Evolutionary conservation across 92 coral and sea anemone genomes (phyloP).

Genomic region (Paramuricea clavata): DNA sequence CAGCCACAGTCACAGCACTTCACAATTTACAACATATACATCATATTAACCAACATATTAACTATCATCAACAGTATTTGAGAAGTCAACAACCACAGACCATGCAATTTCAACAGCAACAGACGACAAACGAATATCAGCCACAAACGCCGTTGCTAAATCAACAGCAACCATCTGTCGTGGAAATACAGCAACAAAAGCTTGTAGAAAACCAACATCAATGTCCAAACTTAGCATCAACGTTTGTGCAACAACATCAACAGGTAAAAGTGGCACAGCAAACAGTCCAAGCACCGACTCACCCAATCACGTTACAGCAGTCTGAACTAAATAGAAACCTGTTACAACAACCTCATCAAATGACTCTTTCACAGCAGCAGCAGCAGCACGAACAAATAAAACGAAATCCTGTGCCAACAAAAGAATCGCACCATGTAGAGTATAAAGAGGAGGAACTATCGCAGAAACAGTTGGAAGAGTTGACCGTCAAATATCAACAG

Average conservation of each 20-base stretch:
- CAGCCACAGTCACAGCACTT: neutral
- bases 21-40: neutral
- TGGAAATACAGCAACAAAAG: neutral
- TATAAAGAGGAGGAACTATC: neutral
- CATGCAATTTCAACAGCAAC: constrained; percentile 4
- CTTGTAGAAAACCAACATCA: neutral
- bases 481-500: constrained; percentile 6
- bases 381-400: constrained; percentile 4
- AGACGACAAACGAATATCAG: neutral
- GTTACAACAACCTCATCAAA: neutral
- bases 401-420: neutral
- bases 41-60: constrained; percentile 19
- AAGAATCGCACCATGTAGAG: neutral
- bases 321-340: neutral
- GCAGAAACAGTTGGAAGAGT: constrained; percentile 15
- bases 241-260: neutral
- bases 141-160: neutral
- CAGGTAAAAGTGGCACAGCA: neutral
- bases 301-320: neutral
- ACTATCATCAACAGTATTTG: constrained; percentile 11
- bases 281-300: no score
- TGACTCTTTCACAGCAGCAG: neutral
- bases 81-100: neutral
- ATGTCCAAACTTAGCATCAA: neutral
- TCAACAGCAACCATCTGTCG: neutral